phyloP scores from a whole-genome alignment of 2,113 vertebrate genomes.

The Rhea pennata region DNA sequence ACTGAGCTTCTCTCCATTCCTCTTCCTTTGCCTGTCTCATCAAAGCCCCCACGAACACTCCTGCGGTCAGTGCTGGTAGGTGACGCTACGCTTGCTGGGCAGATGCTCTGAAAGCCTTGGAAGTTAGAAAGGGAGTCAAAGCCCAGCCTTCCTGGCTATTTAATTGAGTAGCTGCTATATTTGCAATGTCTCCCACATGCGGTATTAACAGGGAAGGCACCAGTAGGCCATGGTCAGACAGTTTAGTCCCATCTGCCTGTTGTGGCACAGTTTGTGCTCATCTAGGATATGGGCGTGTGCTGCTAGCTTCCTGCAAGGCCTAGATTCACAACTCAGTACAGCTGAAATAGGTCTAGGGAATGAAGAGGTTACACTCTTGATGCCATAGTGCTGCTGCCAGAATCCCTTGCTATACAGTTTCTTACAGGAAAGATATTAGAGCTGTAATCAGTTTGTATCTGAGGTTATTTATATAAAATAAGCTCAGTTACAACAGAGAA shows the following conservation, averaged over 20 bases:
- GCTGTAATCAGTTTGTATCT: neutral
- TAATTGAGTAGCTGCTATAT: constrained; percentile 1
- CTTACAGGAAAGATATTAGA: neutral
- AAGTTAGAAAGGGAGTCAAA: neutral
- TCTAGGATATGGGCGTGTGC: constrained; percentile 61
- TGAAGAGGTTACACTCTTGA: neutral
- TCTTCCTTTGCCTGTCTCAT: neutral
- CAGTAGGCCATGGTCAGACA: neutral
- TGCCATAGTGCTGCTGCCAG: neutral
- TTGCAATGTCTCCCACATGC: neutral
- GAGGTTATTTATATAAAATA: neutral
- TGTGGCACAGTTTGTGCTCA: constrained; percentile 24
- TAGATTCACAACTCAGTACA: neutral
- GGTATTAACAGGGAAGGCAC: neutral
- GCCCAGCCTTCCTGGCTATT: neutral
- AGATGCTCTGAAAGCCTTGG: rapidly evolving
- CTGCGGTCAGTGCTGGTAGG: neutral
- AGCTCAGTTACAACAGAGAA: neutral
- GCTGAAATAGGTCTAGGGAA: neutral
- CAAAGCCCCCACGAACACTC: neutral
- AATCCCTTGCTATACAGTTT: neutral
- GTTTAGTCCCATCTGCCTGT: neutral
- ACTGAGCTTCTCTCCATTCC: neutral
- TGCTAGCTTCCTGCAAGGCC: constrained; percentile 43
- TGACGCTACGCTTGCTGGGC: neutral